Evolutionary conservation across 1,140 invertebrate species (phyloP).

Genomic region (Musca domestica): DNA sequence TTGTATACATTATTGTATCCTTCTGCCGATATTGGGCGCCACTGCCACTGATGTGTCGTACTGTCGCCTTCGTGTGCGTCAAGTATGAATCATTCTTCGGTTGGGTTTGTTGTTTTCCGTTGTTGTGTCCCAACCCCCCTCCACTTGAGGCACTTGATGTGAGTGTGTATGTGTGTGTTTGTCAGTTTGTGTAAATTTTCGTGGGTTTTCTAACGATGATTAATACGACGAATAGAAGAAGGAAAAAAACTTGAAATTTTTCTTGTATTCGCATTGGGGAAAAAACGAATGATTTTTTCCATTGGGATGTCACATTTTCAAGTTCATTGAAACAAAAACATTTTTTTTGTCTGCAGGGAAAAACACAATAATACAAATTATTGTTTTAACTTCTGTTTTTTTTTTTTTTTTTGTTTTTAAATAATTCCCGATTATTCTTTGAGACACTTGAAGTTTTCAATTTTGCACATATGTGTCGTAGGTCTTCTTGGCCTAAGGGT

Average conservation of each 20-base stretch:
- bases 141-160: background rate
- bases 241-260: too few species aligned
- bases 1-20: background rate
- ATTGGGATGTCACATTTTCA: slow-evolving; percentile 9
- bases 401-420: background rate
- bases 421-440: background rate
- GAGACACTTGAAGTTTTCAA: background rate
- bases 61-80: too few species aligned
- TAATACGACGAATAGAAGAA: background rate
- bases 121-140: background rate
- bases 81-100: slow-evolving; percentile 17
- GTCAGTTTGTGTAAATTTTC: background rate
- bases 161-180: background rate
- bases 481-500: slow-evolving; percentile 1
- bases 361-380: background rate
- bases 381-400: background rate
- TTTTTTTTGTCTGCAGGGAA: too few species aligned
- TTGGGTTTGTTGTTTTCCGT: slow-evolving; percentile 1
- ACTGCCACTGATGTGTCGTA: background rate
- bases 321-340: slow-evolving; percentile 9
- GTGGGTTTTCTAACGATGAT: slow-evolving; percentile 5
- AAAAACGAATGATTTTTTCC: background rate
- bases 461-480: slow-evolving; percentile 10
- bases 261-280: too few species aligned
- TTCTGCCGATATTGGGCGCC: background rate